A percentile compares a stretch with the other conserved stretches of the same genome.
phyloP scores from a whole-genome alignment of 2,113 vertebrate species.

The Progne subis region DNA sequence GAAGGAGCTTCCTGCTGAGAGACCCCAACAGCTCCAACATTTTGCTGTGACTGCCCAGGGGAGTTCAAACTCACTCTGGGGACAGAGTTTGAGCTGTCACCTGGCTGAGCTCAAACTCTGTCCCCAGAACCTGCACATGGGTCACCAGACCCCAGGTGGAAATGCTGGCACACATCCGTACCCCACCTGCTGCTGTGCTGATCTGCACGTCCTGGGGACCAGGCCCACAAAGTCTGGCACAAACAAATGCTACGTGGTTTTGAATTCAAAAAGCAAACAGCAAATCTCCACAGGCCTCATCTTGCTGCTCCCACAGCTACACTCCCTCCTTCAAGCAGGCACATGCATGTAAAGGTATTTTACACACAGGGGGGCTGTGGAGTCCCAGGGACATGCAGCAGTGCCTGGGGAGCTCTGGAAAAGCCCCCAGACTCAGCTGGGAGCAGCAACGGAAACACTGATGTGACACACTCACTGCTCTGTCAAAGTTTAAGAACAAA shows the following conservation, averaged over 20 bases:
- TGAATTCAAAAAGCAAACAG: not conserved
- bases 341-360: not conserved
- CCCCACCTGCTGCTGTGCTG: not conserved
- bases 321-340: not conserved
- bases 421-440: not conserved
- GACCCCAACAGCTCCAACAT: fast-evolving
- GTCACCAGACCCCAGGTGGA: not conserved
- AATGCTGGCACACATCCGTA: not conserved
- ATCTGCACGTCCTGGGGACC: not conserved
- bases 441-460: not conserved
- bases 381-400: not conserved
- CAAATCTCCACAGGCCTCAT: not conserved
- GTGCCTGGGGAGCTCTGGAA: not conserved
- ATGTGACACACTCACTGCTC: not conserved
- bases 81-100: not conserved
- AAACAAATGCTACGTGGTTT: fast-evolving
- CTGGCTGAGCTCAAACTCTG: not conserved
- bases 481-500: not conserved
- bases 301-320: not conserved
- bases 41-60: not conserved
- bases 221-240: not conserved
- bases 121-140: not conserved
- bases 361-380: not conserved
- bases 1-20: not conserved
- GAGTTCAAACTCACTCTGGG: not conserved